These are phyloP conservation scores for Notarius lentiginosus DNA, from an alignment of 2,113 vertebrate species.

Conservation along the genomic window DNA sequence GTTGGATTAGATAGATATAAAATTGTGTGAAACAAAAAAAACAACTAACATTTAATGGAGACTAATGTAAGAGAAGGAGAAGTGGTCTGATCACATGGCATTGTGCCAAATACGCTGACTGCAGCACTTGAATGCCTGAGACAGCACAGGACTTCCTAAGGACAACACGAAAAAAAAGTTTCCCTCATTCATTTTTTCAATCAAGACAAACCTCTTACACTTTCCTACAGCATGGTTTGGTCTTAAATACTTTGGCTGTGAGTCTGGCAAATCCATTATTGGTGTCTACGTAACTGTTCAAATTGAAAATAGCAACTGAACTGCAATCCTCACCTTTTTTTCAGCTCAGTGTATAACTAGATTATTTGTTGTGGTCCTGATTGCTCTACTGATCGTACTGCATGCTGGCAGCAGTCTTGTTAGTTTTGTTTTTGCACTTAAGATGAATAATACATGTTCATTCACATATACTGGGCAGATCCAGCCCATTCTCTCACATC, in stretches of 20 bases:
- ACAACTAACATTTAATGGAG: neutral
- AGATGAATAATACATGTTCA: constrained; percentile 67
- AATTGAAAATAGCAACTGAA: neutral
- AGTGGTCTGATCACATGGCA: constrained; percentile 10
- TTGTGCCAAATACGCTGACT: neutral
- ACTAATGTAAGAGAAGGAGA: neutral
- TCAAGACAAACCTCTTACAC: neutral
- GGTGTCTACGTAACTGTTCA: neutral
- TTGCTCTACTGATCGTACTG: neutral
- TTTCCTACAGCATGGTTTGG: neutral
- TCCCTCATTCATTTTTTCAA: neutral
- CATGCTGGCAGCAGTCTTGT: constrained; percentile 17
- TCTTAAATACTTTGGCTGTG: neutral
- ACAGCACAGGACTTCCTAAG: neutral
- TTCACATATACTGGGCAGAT: constrained; percentile 63
- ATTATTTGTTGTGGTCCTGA: neutral
- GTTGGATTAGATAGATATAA: neutral
- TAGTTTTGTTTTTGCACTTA: constrained; percentile 55
- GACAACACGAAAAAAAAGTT: neutral
- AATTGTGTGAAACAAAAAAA: neutral
- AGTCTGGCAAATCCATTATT: neutral
- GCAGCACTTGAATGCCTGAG: neutral
- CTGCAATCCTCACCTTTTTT: neutral
- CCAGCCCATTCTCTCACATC: constrained; percentile 50
- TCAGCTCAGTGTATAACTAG: neutral